phyloP scores from a whole-genome alignment of 1,140 invertebrate species.

The Ladona fulva region DNA sequence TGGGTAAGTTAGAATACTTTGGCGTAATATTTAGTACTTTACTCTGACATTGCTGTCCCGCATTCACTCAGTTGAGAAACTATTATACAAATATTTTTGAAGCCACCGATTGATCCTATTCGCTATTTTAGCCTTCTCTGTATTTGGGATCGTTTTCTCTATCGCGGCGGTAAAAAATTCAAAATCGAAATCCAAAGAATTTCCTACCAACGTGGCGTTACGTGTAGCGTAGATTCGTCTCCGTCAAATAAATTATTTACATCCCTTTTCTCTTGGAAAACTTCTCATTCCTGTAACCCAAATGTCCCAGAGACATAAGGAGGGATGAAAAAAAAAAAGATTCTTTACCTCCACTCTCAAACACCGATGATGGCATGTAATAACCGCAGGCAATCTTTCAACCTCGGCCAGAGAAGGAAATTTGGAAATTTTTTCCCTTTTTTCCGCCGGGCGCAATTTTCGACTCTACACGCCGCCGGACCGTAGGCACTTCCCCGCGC shows the following conservation, averaged over 20 bases:
- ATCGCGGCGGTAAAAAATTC: too few species aligned
- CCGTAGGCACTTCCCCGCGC: not conserved
- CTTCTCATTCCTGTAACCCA: too few species aligned
- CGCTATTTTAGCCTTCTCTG: too few species aligned
- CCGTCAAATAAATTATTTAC: not conserved
- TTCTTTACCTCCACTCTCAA: not conserved
- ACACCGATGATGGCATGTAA: not conserved
- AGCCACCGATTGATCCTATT: too few species aligned
- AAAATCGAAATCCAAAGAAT: not conserved
- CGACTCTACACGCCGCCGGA: not conserved
- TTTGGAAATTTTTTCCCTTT: not conserved
- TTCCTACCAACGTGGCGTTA: not conserved
- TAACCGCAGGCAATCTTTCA: not conserved
- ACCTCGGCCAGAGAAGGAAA: not conserved
- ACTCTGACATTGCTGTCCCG: too few species aligned
- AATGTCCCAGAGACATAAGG: too few species aligned
- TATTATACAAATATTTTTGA: too few species aligned
- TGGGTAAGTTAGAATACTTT: too few species aligned
- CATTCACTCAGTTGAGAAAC: too few species aligned
- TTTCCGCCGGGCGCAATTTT: not conserved
- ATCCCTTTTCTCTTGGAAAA: not conserved
- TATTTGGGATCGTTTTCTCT: too few species aligned
- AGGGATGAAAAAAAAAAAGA: too few species aligned
- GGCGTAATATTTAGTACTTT: too few species aligned
- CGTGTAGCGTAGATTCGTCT: not conserved